A percentile compares a stretch with the other conserved stretches of the same genome.
Evolutionary conservation across 2,888 invertebrate species (phyloP).

Genomic region (Steinernema carpocapsae): DNA sequence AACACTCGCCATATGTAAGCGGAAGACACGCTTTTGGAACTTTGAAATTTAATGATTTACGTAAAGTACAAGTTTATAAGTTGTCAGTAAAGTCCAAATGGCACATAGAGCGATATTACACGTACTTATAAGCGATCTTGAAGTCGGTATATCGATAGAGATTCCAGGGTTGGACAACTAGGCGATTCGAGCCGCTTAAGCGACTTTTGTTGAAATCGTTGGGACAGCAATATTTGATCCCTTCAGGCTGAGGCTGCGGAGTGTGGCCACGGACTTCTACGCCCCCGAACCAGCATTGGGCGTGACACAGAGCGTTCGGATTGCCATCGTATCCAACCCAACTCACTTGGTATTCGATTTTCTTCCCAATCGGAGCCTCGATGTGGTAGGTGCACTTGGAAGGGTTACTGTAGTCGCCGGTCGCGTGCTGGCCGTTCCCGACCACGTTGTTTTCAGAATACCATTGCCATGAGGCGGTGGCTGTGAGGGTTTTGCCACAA

Average conservation of each 20-base stretch:
- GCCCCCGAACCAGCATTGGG: not conserved
- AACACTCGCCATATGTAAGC: constrained; percentile 43
- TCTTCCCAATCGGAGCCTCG: not conserved
- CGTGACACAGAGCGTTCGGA: not conserved
- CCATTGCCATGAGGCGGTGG: not conserved
- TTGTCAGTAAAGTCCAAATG: too few relatives aligned
- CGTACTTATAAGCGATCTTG: not conserved
- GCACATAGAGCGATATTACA: not conserved
- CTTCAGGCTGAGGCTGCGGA: not conserved
- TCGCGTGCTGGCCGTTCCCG: not conserved
- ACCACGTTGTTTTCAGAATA: not conserved
- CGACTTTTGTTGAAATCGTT: not conserved
- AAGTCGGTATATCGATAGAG: not conserved
- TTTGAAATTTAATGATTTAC: too few relatives aligned
- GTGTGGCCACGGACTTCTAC: not conserved
- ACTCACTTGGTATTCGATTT: not conserved
- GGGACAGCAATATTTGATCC: not conserved
- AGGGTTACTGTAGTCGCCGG: not conserved
- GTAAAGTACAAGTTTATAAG: too few relatives aligned
- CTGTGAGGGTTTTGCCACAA: not conserved
- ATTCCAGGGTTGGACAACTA: not conserved
- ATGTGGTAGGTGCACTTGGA: not conserved
- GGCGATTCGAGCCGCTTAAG: not conserved
- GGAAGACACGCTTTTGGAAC: not conserved
- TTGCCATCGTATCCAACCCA: not conserved